phyloP scores from a whole-genome alignment of 2,113 vertebrate genomes.

The Callopanchax toddi region DNA sequence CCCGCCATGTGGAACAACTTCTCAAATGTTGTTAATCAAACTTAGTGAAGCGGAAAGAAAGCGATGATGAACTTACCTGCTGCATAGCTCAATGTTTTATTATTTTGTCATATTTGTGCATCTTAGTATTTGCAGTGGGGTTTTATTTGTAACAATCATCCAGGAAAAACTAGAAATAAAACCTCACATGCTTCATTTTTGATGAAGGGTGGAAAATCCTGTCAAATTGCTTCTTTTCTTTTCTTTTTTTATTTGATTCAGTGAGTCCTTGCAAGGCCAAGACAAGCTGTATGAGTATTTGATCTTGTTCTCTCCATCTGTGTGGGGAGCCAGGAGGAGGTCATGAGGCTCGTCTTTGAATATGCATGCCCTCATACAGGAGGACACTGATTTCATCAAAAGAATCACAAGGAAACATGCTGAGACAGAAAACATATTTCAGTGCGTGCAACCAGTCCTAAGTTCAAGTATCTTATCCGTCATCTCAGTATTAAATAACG shows the following conservation, averaged over 20 bases:
- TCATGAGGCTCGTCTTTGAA: conserved; percentile 1
- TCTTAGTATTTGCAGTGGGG: no score
- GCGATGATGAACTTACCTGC: background rate
- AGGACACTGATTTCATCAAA: background rate
- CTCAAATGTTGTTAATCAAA: background rate
- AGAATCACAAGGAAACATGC: background rate
- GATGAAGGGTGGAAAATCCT: no score
- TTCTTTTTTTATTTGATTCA: background rate
- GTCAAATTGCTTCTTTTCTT: background rate
- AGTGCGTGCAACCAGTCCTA: no score
- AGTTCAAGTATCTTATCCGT: no score
- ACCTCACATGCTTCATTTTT: no score
- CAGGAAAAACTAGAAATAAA: no score
- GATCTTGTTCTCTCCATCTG: background rate
- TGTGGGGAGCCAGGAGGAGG: background rate
- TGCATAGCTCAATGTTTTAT: background rate
- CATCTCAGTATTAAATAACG: background rate
- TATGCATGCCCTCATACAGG: background rate
- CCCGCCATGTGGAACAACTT: background rate
- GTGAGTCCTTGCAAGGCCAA: background rate
- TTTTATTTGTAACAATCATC: no score
- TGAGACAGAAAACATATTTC: background rate
- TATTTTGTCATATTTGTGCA: no score
- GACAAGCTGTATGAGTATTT: background rate
- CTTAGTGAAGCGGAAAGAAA: background rate